phyloP scores from a whole-genome alignment of 2,888 invertebrate genomes.

The Napeogenes inachia region DNA sequence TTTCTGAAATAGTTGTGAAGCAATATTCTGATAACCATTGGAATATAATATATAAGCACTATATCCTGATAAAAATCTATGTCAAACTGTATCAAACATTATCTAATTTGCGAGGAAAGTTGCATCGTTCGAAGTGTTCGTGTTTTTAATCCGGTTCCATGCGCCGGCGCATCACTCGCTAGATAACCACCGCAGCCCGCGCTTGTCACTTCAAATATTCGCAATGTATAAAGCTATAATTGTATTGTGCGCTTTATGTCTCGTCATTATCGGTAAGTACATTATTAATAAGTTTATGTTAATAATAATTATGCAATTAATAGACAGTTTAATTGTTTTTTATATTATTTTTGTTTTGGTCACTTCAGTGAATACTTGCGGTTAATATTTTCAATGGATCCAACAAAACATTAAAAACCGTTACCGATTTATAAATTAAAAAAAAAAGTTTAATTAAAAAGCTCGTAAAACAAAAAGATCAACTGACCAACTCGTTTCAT shows the following conservation, averaged over 20 bases:
- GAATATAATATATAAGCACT: background rate
- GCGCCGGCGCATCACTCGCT: slow-evolving; percentile 62
- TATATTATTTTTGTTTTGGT: background rate
- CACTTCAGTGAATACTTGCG: too few species aligned
- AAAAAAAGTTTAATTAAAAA: too few species aligned
- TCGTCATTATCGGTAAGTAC: slow-evolving; percentile 63
- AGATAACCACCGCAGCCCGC: slow-evolving; percentile 52
- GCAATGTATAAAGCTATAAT: slow-evolving; percentile 62
- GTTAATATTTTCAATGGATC: too few species aligned
- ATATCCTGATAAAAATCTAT: background rate
- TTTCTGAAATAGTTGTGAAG: too few species aligned
- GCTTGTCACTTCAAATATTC: slow-evolving; percentile 35
- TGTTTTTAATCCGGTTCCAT: slow-evolving; percentile 61
- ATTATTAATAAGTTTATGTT: slow-evolving; percentile 3
- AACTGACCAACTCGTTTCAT: slow-evolving; percentile 9
- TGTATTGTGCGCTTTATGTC: slow-evolving; percentile 58
- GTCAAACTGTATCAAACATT: slow-evolving; percentile 5
- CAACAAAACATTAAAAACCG: too few species aligned
- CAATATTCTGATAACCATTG: too few species aligned
- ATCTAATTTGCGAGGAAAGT: slow-evolving; percentile 26
- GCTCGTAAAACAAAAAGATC: too few species aligned
- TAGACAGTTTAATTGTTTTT: background rate
- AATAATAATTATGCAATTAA: slow-evolving; percentile 1
- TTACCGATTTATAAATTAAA: too few species aligned
- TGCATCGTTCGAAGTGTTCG: slow-evolving; percentile 23